phyloP scores from a whole-genome alignment of 2,888 invertebrate species.

The Malthinus seriepunctatus region DNA sequence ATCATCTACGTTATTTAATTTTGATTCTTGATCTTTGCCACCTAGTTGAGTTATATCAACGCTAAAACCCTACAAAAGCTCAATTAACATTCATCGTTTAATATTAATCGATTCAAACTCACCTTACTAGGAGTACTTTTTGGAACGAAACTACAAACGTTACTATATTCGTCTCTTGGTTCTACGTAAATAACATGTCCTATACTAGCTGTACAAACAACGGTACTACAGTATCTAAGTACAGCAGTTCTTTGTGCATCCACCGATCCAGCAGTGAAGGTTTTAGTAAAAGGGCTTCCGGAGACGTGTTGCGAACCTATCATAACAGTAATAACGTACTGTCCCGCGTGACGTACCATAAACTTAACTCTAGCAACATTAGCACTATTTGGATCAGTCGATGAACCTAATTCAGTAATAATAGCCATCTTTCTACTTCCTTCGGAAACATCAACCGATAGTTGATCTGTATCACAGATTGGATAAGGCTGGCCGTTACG shows the following conservation, averaged over 20 bases:
- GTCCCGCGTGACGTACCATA: conserved; percentile 88
- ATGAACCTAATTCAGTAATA: conserved; percentile 85
- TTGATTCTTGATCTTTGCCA: conserved; percentile 52
- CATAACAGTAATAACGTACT: conserved; percentile 83
- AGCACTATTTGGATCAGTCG: conserved; percentile 80
- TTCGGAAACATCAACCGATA: conserved; percentile 85
- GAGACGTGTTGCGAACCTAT: conserved; percentile 80
- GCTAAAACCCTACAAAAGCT: conserved; percentile 62
- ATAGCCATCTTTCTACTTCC: conserved; percentile 83
- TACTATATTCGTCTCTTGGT: conserved; percentile 90
- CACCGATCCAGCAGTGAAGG: conserved; percentile 81
- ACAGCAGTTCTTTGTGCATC: conserved; percentile 84
- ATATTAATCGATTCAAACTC: conserved; percentile 12
- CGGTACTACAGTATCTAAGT: conserved; percentile 80
- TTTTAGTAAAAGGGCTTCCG: conserved; percentile 84
- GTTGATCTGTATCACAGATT: conserved; percentile 89
- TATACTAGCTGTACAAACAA: conserved; percentile 78
- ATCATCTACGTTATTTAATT: conserved; percentile 54
- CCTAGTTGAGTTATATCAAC: conserved; percentile 66
- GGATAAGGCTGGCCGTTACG: conserved; percentile 94
- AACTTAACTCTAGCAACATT: conserved; percentile 90
- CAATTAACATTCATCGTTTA: neutral
- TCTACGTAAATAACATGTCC: conserved; percentile 81
- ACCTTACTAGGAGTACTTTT: conserved; percentile 65
- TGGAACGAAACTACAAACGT: conserved; percentile 70